Percentiles rank a stretch among this genome's conserved stretches.
phyloP scores from a whole-genome alignment of 2,888 invertebrate species.

The Lasioglossum malachurum region DNA sequence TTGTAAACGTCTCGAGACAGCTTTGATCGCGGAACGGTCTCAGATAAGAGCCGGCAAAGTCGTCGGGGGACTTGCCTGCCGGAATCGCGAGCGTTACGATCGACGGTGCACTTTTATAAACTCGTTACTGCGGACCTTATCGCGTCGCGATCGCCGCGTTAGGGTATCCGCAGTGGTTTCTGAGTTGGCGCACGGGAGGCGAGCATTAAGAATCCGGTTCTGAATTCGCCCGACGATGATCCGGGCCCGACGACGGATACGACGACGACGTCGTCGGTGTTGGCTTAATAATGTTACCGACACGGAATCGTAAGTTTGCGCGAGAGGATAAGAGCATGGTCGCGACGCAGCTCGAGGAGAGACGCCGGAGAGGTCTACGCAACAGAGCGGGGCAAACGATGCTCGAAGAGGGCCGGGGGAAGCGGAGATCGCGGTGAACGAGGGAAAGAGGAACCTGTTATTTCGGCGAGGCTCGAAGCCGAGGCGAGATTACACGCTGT shows the following conservation, averaged over 20 bases:
- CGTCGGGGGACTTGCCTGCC: neutral
- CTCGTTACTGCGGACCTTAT: slow-evolving; percentile 54
- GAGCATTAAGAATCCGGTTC: slow-evolving; percentile 68
- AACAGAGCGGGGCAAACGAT: slow-evolving; percentile 22
- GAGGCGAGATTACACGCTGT: slow-evolving; percentile 83
- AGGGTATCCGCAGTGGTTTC: slow-evolving; percentile 30
- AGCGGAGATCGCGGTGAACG: slow-evolving; percentile 56
- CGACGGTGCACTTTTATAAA: slow-evolving; percentile 54
- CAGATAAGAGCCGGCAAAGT: slow-evolving; percentile 1
- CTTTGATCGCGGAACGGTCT: neutral
- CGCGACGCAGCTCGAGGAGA: slow-evolving; percentile 22
- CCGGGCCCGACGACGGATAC: slow-evolving; percentile 23
- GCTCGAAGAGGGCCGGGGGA: slow-evolving; percentile 9
- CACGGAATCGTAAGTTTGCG: slow-evolving; percentile 64
- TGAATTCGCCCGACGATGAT: slow-evolving; percentile 47
- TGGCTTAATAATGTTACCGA: slow-evolving; percentile 67
- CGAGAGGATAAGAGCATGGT: neutral
- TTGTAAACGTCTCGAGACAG: neutral
- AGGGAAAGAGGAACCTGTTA: slow-evolving; percentile 83
- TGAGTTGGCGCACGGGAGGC: slow-evolving; percentile 30
- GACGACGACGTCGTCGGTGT: slow-evolving; percentile 50
- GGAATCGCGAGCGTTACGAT: slow-evolving; percentile 34
- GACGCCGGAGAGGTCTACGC: neutral
- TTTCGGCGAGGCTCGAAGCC: slow-evolving; percentile 75
- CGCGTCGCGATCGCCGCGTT: slow-evolving; percentile 59